Percentiles rank a stretch among this genome's conserved stretches.
Conservation (phyloP, 1,140 invertebrate genomes). For the Meloidogyne exigua region DNA sequence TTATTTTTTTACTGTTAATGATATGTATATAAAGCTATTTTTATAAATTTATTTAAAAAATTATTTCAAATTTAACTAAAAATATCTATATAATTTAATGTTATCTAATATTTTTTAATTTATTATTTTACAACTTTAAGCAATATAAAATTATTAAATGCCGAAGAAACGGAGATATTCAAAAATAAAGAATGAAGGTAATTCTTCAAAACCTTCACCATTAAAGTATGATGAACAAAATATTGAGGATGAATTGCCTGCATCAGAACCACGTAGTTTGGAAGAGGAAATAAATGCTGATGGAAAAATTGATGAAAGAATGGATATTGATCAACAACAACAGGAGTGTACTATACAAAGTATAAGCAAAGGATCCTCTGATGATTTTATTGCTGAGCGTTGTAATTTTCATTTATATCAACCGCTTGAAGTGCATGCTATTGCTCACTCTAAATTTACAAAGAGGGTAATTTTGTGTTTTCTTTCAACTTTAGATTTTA, state of each 20-base stretch:
- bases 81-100: too few relatives aligned
- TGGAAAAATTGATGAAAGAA: not conserved
- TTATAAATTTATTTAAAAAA: too few relatives aligned
- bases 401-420: slow-evolving; percentile 5
- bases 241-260: not conserved
- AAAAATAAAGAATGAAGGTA: not conserved
- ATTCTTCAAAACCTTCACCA: not conserved
- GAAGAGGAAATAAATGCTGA: not conserved
- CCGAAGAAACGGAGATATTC: not conserved
- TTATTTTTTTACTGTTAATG: too few relatives aligned
- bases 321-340: too few relatives aligned
- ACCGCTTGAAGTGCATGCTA: not conserved
- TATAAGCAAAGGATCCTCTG: too few relatives aligned
- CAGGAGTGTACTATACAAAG: too few relatives aligned
- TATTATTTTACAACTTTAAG: not conserved
- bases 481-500: not conserved
- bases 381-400: not conserved
- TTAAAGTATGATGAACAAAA: not conserved
- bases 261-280: not conserved
- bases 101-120: too few relatives aligned
- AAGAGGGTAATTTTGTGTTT: not conserved
- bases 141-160: not conserved
- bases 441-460: slow-evolving; percentile 1
- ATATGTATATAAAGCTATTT: too few relatives aligned
- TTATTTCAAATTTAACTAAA: too few relatives aligned